Conservation (phyloP, 2,797 vertebrate species). For the Phalloptychus januarius region DNA sequence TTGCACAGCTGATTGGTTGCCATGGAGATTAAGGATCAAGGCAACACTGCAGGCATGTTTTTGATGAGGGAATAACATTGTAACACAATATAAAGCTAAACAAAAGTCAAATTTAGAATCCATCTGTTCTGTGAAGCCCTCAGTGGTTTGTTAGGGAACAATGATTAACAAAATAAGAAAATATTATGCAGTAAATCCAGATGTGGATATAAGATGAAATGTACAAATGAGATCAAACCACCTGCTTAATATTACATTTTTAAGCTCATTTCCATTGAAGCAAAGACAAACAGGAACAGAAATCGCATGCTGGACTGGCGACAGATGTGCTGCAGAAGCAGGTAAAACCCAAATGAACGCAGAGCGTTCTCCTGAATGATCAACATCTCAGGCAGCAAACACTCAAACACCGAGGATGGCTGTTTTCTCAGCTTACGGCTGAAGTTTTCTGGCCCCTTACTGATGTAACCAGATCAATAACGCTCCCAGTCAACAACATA, state of each 20-base stretch:
- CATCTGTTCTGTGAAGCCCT: neutral
- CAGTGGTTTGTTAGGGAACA: neutral
- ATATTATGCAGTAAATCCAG: neutral
- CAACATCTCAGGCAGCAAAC: neutral
- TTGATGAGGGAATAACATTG: no score
- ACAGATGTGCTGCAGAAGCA: conserved; percentile 28
- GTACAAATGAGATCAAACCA: neutral
- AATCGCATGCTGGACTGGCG: neutral
- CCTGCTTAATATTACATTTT: conserved; percentile 9
- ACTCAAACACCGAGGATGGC: conserved; percentile 1
- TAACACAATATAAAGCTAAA: neutral
- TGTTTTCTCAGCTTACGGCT: conserved; percentile 9
- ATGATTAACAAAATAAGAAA: neutral
- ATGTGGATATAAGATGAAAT: neutral
- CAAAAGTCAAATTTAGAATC: neutral
- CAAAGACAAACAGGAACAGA: conserved; percentile 1
- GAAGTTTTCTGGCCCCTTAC: neutral
- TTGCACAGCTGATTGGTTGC: no score
- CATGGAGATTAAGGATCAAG: no score
- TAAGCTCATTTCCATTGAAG: neutral
- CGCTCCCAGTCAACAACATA: neutral
- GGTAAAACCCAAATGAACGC: neutral
- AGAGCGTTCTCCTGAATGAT: conserved; percentile 20
- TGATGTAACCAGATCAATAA: conserved; percentile 10
- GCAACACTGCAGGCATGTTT: no score